phyloP scores from a whole-genome alignment of 2,113 vertebrate genomes.

The Panthera leo region DNA sequence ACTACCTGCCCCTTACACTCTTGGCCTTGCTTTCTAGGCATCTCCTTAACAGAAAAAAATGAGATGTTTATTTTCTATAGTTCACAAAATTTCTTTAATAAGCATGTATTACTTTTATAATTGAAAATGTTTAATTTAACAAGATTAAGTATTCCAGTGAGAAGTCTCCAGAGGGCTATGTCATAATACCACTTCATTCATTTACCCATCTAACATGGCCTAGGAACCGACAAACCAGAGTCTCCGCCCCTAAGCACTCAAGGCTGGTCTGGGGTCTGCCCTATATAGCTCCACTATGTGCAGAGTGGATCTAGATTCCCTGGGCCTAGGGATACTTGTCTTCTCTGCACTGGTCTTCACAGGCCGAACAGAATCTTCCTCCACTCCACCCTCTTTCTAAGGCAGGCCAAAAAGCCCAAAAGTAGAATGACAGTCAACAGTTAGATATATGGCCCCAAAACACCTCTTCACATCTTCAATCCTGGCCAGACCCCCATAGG shows the following conservation, averaged over 20 bases:
- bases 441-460: background rate
- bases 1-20: background rate
- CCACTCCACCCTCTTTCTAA: background rate
- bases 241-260: background rate
- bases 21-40: background rate
- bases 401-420: background rate
- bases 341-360: background rate
- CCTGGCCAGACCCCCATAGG: background rate
- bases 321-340: background rate
- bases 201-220: background rate
- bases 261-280: background rate
- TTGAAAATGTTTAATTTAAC: background rate
- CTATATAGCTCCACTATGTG: background rate
- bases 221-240: background rate
- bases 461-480: background rate
- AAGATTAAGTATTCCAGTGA: background rate
- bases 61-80: background rate
- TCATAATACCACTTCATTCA: background rate
- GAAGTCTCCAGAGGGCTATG: background rate
- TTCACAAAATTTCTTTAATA: slow-evolving; percentile 11
- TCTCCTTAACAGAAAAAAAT: background rate
- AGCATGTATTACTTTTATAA: background rate
- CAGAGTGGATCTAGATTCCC: background rate
- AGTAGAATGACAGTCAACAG: background rate
- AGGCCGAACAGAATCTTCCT: background rate